A percentile compares a stretch with the other conserved stretches of the same genome.
Evolutionary conservation across 2,888 invertebrate species (phyloP).

Genomic region (Drosophila nr. perissopoda): DNA sequence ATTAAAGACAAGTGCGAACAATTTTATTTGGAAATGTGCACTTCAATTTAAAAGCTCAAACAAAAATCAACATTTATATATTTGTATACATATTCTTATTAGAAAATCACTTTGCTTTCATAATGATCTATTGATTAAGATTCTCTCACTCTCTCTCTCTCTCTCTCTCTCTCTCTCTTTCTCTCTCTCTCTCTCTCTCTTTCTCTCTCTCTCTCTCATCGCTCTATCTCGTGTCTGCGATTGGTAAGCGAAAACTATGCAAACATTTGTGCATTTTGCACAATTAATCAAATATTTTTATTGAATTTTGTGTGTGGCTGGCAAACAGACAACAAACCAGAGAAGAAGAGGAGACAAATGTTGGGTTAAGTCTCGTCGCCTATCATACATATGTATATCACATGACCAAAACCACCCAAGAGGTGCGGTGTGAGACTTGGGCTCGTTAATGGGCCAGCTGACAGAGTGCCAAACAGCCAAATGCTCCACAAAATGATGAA

Average conservation of each 20-base stretch:
- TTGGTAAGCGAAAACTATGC: slow-evolving; percentile 65
- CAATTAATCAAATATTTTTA: slow-evolving; percentile 77
- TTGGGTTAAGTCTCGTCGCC: slow-evolving; percentile 54
- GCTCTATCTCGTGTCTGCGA: neutral
- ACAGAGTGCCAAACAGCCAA: slow-evolving; percentile 65
- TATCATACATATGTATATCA: slow-evolving; percentile 34
- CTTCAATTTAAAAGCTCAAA: neutral
- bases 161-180: neutral
- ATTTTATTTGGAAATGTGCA: neutral
- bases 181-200: neutral
- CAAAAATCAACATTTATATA: neutral
- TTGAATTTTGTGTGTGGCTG: slow-evolving; percentile 59
- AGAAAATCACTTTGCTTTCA: neutral
- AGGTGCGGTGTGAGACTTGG: slow-evolving; percentile 22
- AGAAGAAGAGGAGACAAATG: slow-evolving; percentile 45
- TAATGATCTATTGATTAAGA: neutral
- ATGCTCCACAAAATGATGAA: slow-evolving; percentile 64
- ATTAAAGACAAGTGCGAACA: neutral
- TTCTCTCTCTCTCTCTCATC: neutral
- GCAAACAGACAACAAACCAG: slow-evolving; percentile 56
- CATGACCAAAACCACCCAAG: slow-evolving; percentile 29
- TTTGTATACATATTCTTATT: neutral
- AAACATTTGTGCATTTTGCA: slow-evolving; percentile 71
- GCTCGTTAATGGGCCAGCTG: slow-evolving; percentile 75
- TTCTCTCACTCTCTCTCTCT: neutral